Evolutionary conservation across 2,797 vertebrate genomes (phyloP), one percentile per base, ranked within the genome.

Genomic region (Pygocentrus nattereri): DNA sequence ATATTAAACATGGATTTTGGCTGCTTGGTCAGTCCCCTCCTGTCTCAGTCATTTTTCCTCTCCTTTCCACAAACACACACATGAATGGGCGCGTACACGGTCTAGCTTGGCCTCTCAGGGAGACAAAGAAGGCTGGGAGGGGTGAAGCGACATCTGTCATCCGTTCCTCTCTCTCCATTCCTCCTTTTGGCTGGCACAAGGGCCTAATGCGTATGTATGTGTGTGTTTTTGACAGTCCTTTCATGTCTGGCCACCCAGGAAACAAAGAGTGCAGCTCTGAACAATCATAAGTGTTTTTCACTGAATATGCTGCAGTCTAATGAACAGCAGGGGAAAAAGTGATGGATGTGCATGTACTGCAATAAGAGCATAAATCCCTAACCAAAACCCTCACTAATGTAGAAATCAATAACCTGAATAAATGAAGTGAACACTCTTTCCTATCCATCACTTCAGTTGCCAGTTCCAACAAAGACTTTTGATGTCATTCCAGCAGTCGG

Each of bases 61-160:
- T 78, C 58, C 52, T 15, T 62, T 70, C 41, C 10, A 52, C 68
- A 69, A 52, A 73, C 16, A 75, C 47, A 58, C 38, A 56, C 50
- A 31, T 34, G 72, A 58, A 59, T 38, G 21, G 52, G 41, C 31
- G 16, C 44, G 62, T n/a, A 44, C 58, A 44, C 49, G 47, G 69
- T 76, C 88, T 86, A 84, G 78, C 86, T 88, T 88, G 73, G 91
- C 90, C 90, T 93, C 92, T 92, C 8, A 18, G 88, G 90, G 86
- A 92, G 87, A 89, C 58, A 92, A 90, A 73, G 82, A 87, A 92
- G 47, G 90, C 91, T 82, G 90, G 88, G 91, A 77, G 92, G 91
- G 77, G 84, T 90, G 92, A 92, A 90, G 82, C 88, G 92, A 94
- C 94, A 94, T 95, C 94, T 95, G 94, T 93, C 89, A 73, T 92